These are phyloP conservation scores for Ctenomys sociabilis DNA, from an alignment of 2,113 vertebrate genomes.

Conservation along the genomic window DNA sequence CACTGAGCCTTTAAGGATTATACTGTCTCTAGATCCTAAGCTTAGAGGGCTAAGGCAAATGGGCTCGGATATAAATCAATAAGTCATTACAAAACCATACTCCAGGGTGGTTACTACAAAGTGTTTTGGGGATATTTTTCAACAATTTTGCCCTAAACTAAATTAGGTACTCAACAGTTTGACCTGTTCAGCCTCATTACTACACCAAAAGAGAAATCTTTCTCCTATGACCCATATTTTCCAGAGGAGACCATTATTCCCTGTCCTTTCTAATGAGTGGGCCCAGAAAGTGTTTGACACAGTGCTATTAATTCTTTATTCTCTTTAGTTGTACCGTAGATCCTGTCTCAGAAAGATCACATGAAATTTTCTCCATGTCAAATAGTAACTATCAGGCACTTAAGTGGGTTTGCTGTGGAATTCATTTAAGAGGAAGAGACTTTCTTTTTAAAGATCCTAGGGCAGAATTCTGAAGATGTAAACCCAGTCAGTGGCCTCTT, in stretches of 20 bases:
- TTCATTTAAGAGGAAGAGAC: background rate
- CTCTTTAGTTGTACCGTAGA: background rate
- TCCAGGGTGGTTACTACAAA: constrained; percentile 40
- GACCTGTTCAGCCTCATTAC: constrained; percentile 27
- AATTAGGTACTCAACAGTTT: background rate
- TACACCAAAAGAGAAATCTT: background rate
- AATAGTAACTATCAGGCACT: background rate
- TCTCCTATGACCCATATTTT: background rate
- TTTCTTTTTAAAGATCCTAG: background rate
- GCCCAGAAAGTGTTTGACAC: background rate
- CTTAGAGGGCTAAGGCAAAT: constrained; percentile 39
- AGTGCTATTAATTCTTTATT: background rate
- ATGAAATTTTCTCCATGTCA: background rate
- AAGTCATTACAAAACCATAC: constrained; percentile 63
- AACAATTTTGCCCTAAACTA: constrained; percentile 48
- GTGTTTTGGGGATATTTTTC: constrained; percentile 49
- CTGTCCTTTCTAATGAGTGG: background rate
- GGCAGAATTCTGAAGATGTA: constrained; percentile 22
- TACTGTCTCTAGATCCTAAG: constrained; percentile 11
- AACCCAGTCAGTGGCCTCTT: constrained; percentile 2
- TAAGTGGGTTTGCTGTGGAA: background rate
- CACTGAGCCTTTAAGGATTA: constrained; percentile 7
- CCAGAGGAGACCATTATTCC: constrained; percentile 14
- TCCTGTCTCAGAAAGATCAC: background rate
- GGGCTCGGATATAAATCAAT: background rate